A percentile compares a stretch with the other conserved stretches of the same genome.
phyloP scores from a whole-genome alignment of 2,888 invertebrate species.

The Cyclophora punctaria region DNA sequence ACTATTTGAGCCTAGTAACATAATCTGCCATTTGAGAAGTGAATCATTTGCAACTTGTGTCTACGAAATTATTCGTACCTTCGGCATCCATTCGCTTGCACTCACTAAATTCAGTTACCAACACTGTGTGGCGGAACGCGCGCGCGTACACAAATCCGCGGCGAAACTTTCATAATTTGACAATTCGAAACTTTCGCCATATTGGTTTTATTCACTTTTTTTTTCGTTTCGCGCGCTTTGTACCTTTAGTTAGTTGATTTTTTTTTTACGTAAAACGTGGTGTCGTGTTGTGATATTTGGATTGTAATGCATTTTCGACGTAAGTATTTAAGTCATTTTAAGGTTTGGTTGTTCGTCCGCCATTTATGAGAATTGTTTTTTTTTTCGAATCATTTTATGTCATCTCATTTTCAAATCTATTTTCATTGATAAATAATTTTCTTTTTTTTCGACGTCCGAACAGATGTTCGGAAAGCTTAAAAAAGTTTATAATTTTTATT shows the following conservation, averaged over 20 bases:
- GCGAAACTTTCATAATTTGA: constrained; percentile 50
- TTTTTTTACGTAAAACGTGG: constrained; percentile 7
- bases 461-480: too few species aligned
- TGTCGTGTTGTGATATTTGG: constrained; percentile 50
- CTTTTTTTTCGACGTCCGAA: too few species aligned
- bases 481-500: too few species aligned
- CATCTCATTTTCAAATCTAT: too few species aligned
- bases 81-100: constrained; percentile 52
- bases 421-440: too few species aligned
- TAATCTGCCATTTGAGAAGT: neutral
- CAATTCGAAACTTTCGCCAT: too few species aligned
- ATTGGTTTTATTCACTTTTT: constrained; percentile 22
- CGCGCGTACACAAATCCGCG: constrained; percentile 63
- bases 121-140: constrained; percentile 53
- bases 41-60: neutral
- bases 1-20: too few species aligned
- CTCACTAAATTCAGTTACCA: constrained; percentile 66
- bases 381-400: constrained; percentile 3
- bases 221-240: constrained; percentile 21
- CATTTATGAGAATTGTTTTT: constrained; percentile 26
- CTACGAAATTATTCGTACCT: constrained; percentile 42
- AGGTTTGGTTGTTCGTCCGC: constrained; percentile 60
- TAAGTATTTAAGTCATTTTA: constrained; percentile 44
- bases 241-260: constrained; percentile 31
- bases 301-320: constrained; percentile 58